Evolutionary conservation across 2,888 invertebrate genomes (phyloP), one percentile per base, ranked within the genome.

Genomic region (Cybosia mesomella): DNA sequence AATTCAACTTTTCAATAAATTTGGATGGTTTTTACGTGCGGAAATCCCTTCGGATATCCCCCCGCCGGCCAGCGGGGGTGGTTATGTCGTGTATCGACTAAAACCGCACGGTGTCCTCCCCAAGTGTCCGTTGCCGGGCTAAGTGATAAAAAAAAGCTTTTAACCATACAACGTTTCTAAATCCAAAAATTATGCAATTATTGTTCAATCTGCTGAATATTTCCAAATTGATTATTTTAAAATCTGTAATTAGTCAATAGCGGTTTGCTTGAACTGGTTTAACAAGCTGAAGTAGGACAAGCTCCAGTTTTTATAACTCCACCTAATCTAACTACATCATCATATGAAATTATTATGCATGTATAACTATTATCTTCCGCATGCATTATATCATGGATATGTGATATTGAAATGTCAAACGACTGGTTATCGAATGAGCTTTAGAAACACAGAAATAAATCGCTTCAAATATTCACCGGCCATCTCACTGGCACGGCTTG

Each of bases 281-380:
- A 49, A 59, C 22, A 36, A 22, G 8, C 36, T 36, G 59, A 59
- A 59, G 59, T 59, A 36, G 59, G 39, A 39, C 59, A 39, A 59
- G 59, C 59, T 22, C 59, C 39, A 65, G 64, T 57, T 68, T 65
- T 65, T 60, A 70, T 65, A 59, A 61, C 54, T 61, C 66, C 65
- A 22, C 59, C 22, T 22, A 36, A 36, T 39, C 39, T 39, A 43
- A 15, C 5, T 59, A 36, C 36, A 59, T 39, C 24, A 18, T 59
- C 39, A 39, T 21, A 22, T 36, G 36, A 22, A 59, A 18, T 18
- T 39, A 22, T 59, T 39, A 22, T 39, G 15, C 22, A 36, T 36
- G 58, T 22, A 5, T 22, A 43, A 36, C 8, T 15, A 36, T 9
- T 59, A 22, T 59, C 22, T 59, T 59, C 2, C 36, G 9, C 21